phyloP scores from a whole-genome alignment of 2,797 vertebrate species.

The Calcarius lapponicus region DNA sequence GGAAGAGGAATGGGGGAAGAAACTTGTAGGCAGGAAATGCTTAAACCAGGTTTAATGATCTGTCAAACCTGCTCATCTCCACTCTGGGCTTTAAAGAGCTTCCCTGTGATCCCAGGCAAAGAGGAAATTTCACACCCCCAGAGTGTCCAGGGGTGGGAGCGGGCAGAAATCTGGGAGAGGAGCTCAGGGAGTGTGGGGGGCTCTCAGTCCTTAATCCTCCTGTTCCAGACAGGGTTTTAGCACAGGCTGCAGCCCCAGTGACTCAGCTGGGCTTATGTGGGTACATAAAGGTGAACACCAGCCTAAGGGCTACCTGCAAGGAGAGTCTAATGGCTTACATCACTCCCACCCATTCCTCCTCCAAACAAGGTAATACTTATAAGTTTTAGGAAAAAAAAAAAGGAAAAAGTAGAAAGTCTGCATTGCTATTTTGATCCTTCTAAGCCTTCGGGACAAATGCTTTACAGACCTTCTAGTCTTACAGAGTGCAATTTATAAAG shows the following conservation, averaged over 20 bases:
- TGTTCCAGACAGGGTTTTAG: neutral
- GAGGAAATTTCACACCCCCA: neutral
- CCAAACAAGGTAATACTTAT: neutral
- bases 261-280: neutral
- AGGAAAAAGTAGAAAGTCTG: neutral
- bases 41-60: neutral
- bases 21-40: rapidly evolving
- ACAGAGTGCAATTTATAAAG: slow-evolving; percentile 52
- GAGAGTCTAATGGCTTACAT: neutral
- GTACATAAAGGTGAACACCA: neutral
- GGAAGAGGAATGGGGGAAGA: neutral
- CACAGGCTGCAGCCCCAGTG: neutral
- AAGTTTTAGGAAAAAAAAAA: neutral
- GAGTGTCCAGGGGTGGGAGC: neutral
- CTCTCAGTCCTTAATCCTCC: neutral
- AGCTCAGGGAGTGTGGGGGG: neutral
- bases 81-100: neutral
- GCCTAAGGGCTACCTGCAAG: neutral
- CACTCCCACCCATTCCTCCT: neutral
- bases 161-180: neutral
- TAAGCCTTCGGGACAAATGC: slow-evolving; percentile 18
- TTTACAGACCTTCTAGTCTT: neutral
- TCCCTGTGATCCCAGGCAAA: neutral
- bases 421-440: slow-evolving; percentile 50
- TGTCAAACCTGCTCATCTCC: neutral